Evolutionary conservation across 2,888 invertebrate species (phyloP).

Genomic region (Dendrolimus houi): DNA sequence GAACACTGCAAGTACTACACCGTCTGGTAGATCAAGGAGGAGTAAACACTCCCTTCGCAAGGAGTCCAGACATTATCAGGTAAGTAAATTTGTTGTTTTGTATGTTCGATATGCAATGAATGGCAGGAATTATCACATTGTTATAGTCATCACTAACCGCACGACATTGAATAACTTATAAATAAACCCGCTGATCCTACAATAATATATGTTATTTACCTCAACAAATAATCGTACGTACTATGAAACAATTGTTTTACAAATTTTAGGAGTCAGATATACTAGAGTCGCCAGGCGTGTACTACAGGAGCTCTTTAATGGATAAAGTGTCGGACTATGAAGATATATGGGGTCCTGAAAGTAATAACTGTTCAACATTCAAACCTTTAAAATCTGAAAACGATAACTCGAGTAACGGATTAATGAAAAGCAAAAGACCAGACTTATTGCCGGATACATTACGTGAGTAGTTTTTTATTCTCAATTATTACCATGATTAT

Average conservation of each 20-base stretch:
- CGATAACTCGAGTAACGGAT: constrained; percentile 62
- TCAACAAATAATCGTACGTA: background rate
- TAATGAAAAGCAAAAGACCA: constrained; percentile 75
- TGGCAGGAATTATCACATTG: constrained; percentile 9
- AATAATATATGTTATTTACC: background rate
- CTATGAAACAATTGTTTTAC: background rate
- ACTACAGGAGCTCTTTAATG: constrained; percentile 90
- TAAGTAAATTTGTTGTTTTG: constrained; percentile 33
- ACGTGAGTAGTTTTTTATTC: constrained; percentile 41
- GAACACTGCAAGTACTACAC: constrained; percentile 71
- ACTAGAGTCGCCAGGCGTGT: constrained; percentile 87
- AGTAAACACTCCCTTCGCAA: constrained; percentile 78
- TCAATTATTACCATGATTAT: no score
- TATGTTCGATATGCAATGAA: constrained; percentile 10
- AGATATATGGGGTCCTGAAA: constrained; percentile 91
- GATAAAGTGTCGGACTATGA: constrained; percentile 97
- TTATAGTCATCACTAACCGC: constrained; percentile 44
- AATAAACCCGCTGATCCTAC: background rate
- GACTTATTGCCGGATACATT: constrained; percentile 78
- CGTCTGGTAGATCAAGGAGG: constrained; percentile 74
- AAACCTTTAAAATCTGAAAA: constrained; percentile 60
- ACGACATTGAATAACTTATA: constrained; percentile 14
- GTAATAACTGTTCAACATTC: constrained; percentile 64
- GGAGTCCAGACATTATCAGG: constrained; percentile 84
- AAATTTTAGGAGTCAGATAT: constrained; percentile 86